phyloP scores from a whole-genome alignment of 2,888 invertebrate genomes.

The Cantharis nigra region DNA sequence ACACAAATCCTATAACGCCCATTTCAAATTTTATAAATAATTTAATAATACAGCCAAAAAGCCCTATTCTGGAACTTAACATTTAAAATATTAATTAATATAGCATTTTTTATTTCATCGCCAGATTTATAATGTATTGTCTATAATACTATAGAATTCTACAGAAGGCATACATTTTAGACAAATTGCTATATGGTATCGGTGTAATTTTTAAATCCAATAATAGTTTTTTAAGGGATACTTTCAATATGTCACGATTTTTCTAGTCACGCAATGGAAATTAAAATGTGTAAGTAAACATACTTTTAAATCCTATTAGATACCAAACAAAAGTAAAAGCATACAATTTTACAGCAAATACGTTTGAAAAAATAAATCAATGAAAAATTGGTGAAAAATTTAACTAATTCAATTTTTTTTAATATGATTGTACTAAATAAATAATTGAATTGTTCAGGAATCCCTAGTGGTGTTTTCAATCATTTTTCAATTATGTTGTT shows the following conservation, averaged over 20 bases:
- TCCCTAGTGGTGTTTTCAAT: too few relatives aligned
- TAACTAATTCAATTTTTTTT: too few relatives aligned
- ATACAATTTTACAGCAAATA: neutral
- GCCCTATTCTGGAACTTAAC: too few relatives aligned
- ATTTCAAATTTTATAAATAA: neutral
- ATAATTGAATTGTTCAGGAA: neutral
- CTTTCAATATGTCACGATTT: neutral
- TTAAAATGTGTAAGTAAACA: neutral
- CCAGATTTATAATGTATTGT: neutral
- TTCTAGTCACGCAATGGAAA: neutral
- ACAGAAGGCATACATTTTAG: neutral
- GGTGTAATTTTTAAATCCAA: neutral
- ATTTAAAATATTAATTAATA: too few relatives aligned
- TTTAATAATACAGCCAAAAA: too few relatives aligned
- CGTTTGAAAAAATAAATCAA: too few relatives aligned
- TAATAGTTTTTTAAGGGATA: neutral
- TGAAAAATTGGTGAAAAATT: neutral
- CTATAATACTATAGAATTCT: neutral
- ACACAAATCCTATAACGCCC: neutral
- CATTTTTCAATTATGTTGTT: neutral
- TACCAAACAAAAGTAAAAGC: neutral
- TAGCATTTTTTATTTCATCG: neutral
- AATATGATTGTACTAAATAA: too few relatives aligned
- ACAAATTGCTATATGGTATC: neutral
- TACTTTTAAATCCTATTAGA: neutral